These are phyloP conservation scores for Sinocyclocheilus maitianheensis DNA, from an alignment of 2,113 vertebrate species.

Conservation along the genomic window DNA sequence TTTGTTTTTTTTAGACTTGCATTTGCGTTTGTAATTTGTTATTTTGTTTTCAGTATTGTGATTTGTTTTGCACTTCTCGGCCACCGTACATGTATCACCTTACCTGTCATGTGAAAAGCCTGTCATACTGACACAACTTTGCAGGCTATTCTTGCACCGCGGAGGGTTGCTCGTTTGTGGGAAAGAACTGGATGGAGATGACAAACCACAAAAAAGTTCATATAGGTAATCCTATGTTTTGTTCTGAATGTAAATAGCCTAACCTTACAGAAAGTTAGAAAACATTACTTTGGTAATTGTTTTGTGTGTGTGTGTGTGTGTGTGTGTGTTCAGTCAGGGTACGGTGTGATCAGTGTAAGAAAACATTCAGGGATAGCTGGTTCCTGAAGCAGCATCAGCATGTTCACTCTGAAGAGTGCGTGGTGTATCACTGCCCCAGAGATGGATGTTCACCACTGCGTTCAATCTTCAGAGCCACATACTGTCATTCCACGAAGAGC, in stretches of 20 bases:
- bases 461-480: constrained; percentile 94
- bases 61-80: no score
- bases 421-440: constrained; percentile 79
- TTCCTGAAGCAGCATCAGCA: constrained; percentile 83
- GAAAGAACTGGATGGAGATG: constrained; percentile 89
- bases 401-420: constrained; percentile 73
- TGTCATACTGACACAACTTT: neutral
- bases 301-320: neutral
- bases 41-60: no score
- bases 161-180: constrained; percentile 80
- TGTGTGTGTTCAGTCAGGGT: constrained; percentile 51
- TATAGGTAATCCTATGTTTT: constrained; percentile 67
- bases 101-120: no score
- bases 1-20: no score
- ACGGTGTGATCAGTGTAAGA: constrained; percentile 80
- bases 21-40: no score
- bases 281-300: neutral
- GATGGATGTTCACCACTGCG: constrained; percentile 82
- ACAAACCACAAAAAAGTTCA: constrained; percentile 83
- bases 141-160: constrained; percentile 85
- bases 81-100: no score
- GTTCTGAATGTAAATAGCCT: neutral
- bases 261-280: neutral
- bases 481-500: constrained; percentile 85
- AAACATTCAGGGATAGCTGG: constrained; percentile 80